Evolutionary conservation across 2,888 invertebrate genomes (phyloP), one percentile per base, ranked within the genome.

Genomic region (Busseola fusca): DNA sequence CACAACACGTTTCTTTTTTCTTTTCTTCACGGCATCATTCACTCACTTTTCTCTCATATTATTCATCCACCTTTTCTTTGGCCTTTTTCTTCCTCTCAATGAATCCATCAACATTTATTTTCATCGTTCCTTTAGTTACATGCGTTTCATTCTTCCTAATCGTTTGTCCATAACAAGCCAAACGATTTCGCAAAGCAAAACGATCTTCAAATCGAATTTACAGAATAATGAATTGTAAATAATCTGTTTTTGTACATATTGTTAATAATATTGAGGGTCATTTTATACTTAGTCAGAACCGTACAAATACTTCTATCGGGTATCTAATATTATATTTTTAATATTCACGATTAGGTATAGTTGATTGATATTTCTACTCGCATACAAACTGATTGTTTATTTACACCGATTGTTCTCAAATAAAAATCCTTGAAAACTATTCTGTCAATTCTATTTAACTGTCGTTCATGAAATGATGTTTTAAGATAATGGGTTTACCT

Each of bases 241-340:
- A 54, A 25, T 30, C 10, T 56, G 40, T 40, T 57, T 27, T 52
- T n/a, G 21, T 10, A 25, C 12, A 21, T n/a, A 18, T 18, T 48
- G 27, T 34, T 30, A 45, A 48, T 4, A 30, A 21, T 21, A 7
- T n/a, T 10, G 1, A 14, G 2, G 18, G 18, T 45, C 25, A 14
- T 34, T 48, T 45, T 25, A 37, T 62, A 1, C 18, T 37, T 34
- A 48, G 1, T 48, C 45, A 66, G 45, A 62, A 66, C 34, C 25
- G 21, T 25, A 58, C 27, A 16, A 58, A 40, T 21, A 27, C 16
- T 59, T 12, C 12, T n/a, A 27, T n/a, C 27, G 65, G 58, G 58
- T 48, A 66, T 45, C 21, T 21, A 37, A 48, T 62, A 63, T 27
- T 12, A 66, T 48, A 48, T 48, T 42, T 63, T 66, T 66, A 21